A percentile compares a stretch with the other conserved stretches of the same genome.
These are phyloP conservation scores for Meriones unguiculatus DNA, from an alignment of 2,113 vertebrate genomes.

Conservation along the genomic window DNA sequence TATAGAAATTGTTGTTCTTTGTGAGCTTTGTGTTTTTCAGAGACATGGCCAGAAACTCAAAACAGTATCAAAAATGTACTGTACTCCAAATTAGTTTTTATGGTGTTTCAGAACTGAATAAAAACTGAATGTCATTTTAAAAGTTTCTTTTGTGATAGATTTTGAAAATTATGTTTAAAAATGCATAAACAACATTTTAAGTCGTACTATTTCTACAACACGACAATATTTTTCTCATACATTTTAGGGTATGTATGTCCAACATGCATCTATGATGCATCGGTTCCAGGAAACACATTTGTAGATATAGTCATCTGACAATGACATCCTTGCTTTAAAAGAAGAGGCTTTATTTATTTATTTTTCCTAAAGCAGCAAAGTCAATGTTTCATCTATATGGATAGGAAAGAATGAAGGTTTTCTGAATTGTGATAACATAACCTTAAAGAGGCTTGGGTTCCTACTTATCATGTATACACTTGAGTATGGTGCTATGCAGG, in stretches of 20 bases:
- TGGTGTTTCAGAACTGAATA: conserved; percentile 25
- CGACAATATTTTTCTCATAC: neutral
- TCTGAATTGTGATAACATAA: neutral
- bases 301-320: neutral
- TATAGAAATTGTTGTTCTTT: neutral
- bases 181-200: neutral
- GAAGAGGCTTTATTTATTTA: neutral
- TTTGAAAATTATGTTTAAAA: conserved; percentile 31
- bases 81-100: conserved; percentile 4
- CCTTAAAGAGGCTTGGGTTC: conserved; percentile 35
- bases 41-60: conserved; percentile 9
- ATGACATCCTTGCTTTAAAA: neutral
- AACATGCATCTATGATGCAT: no score
- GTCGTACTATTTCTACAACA: neutral
- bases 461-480: neutral
- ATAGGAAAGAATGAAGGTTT: neutral
- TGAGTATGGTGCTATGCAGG: neutral
- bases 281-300: neutral
- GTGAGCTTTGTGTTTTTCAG: conserved; percentile 32
- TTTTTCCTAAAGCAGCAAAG: neutral
- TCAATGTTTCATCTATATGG: neutral
- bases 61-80: neutral
- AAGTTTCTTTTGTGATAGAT: neutral
- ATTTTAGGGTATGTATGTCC: no score
- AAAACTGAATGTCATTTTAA: neutral